Percentiles rank a stretch among this genome's conserved stretches.
phyloP scores from a whole-genome alignment of 2,797 vertebrate genomes.

The Melanotaenia pygmaea region DNA sequence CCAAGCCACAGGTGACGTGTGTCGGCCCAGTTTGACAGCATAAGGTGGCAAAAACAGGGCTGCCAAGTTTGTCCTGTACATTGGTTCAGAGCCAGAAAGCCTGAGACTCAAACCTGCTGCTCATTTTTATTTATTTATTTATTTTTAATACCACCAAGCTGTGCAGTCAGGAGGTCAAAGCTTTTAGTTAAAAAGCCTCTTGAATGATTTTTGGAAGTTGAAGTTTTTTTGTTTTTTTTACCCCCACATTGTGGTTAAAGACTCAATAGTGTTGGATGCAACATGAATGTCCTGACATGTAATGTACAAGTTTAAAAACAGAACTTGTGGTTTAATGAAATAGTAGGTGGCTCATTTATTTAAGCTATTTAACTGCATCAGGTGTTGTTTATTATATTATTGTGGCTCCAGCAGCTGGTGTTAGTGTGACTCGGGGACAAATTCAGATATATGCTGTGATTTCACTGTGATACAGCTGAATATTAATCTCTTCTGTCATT shows the following conservation, averaged over 20 bases:
- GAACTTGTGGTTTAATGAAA: conserved; percentile 16
- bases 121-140: not conserved
- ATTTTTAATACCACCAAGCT: conserved; percentile 27
- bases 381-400: conserved; percentile 10
- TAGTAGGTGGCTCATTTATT: conserved; percentile 47
- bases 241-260: conserved; percentile 7
- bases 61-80: conserved; percentile 37
- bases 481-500: too few relatives aligned
- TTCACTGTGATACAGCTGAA: not conserved
- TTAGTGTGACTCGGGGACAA: not conserved
- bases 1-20: conserved; percentile 47
- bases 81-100: conserved; percentile 27
- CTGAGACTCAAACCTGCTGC: conserved; percentile 40
- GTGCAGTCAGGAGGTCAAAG: conserved; percentile 39
- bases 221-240: conserved; percentile 23
- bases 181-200: conserved; percentile 38
- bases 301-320: conserved; percentile 10
- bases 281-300: conserved; percentile 29
- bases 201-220: conserved; percentile 23
- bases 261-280: conserved; percentile 3
- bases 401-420: not conserved
- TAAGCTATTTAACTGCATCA: conserved; percentile 15
- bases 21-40: conserved; percentile 39
- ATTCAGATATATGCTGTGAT: not conserved
- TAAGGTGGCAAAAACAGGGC: conserved; percentile 13